Evolutionary conservation across 2,888 invertebrate genomes (phyloP).

Genomic region (Euproctis similis): DNA sequence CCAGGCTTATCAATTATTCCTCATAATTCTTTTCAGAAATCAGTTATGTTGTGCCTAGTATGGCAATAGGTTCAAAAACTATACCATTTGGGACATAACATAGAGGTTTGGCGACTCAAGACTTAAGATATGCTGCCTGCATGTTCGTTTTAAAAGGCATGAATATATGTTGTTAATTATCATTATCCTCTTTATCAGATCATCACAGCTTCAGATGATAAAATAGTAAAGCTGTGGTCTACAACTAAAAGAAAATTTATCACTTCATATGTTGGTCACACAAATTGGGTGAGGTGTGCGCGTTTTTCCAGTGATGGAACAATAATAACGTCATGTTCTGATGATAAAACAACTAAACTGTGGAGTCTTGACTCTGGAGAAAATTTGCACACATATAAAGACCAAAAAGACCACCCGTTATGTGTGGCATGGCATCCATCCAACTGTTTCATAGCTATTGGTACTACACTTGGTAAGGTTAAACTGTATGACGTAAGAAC

Average conservation of each 20-base stretch:
- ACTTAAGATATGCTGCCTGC: too few relatives aligned
- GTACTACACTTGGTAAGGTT: conserved; percentile 82
- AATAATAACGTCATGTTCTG: conserved; percentile 88
- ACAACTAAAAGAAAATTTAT: conserved; percentile 81
- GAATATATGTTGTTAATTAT: too few relatives aligned
- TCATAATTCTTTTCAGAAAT: too few relatives aligned
- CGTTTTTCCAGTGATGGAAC: conserved; percentile 86
- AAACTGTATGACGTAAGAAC: conserved; percentile 90
- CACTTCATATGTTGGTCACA: conserved; percentile 83
- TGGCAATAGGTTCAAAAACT: too few relatives aligned
- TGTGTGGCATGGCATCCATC: conserved; percentile 88
- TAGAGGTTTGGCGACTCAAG: too few relatives aligned
- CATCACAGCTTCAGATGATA: conserved; percentile 88
- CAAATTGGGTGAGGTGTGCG: conserved; percentile 87
- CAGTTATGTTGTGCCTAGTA: too few relatives aligned
- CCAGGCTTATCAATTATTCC: too few relatives aligned
- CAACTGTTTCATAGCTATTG: conserved; percentile 84
- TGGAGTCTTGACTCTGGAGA: conserved; percentile 84
- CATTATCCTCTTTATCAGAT: too few relatives aligned
- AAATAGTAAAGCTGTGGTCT: conserved; percentile 86
- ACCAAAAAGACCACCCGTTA: conserved; percentile 78
- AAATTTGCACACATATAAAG: conserved; percentile 85
- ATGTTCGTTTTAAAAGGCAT: too few relatives aligned
- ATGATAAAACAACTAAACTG: conserved; percentile 87
- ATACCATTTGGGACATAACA: too few relatives aligned